These are phyloP conservation scores for Chironomus tentans DNA, from an alignment of 2,888 invertebrate species.

Conservation along the genomic window DNA sequence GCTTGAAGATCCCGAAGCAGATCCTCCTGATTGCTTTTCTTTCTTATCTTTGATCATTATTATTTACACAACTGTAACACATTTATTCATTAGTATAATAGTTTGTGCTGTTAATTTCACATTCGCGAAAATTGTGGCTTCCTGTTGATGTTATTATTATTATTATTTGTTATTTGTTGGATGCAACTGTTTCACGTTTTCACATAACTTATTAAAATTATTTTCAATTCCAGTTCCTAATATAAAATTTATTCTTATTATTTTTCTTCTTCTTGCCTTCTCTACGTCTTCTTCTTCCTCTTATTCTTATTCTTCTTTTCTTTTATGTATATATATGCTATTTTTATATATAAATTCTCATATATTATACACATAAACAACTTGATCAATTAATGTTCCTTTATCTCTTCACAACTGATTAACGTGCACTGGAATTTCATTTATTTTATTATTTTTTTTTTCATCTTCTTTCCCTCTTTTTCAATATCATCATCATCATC, in stretches of 20 bases:
- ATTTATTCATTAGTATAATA: constrained; percentile 10
- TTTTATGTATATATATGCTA: not conserved
- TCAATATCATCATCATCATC: not conserved
- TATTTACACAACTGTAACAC: constrained; percentile 20
- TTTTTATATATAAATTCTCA: not conserved
- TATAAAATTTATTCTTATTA: no score
- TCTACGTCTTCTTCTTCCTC: not conserved
- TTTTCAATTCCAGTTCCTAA: not conserved
- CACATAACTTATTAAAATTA: not conserved
- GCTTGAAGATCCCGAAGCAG: not conserved
- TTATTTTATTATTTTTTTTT: not conserved
- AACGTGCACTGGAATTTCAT: constrained; percentile 14
- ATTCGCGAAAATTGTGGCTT: not conserved
- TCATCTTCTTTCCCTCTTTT: not conserved
- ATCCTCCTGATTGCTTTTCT: constrained; percentile 25
- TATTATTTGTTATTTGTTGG: no score
- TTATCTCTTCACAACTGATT: constrained; percentile 7
- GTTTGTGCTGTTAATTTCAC: not conserved
- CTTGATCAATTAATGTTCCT: constrained; percentile 18
- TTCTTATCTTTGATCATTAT: constrained; percentile 27
- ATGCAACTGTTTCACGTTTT: not conserved
- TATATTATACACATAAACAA: not conserved
- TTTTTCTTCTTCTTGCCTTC: not conserved
- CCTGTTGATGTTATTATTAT: not conserved
- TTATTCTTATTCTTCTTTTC: not conserved